Base-by-base conservation (phyloP, 2,888 invertebrate genomes). In the Tetheella fluctuosa region DNA sequence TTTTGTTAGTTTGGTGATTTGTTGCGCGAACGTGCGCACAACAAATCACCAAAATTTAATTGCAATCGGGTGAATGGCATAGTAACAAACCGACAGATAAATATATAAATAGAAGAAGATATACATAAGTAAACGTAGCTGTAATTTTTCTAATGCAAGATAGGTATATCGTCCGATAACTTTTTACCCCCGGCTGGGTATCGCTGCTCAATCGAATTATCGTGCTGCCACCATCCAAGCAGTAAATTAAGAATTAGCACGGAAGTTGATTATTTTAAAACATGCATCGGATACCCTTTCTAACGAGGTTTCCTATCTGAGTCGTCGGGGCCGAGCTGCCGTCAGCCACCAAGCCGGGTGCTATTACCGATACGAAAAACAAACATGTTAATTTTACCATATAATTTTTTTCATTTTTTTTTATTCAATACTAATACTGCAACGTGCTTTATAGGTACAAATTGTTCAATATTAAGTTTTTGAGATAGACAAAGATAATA, bases 161-260 rank as follows among this genome's bases (percentile, higher is more conserved):
- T 23, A 73, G 66, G 66, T 75, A 76, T 71, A 76, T 73, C 84
- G 88, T 86, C 90, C 89, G 76, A 84, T 74, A 71, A 83, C 76
- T 84, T 85, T 84, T 82, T 84, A 83, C 88, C 84, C 65, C 70
- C 59, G 74, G 81, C 80, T 65, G 72, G 77, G 77, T 77, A 82
- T 81, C 84, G 77, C 69, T 71, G 76, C 73, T 67, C 85, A 87
- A 92, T 91, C 90, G 83, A 86, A 84, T 92, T 91, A 89, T 80
- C 79, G 73, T 72, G 79, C 73, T 77, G 83, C 83, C 84, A 82
- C 85, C 90, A 91, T 79, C 92, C 82, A 85, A 84, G 88, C 93
- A 92, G 91, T 86, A 92, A 93, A 93, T 93, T 89, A 92, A 90
- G 88, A 92, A 91, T 92, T 93, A 91, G 84, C 89, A 88, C 83